A percentile compares a stretch with the other conserved stretches of the same genome.
Conservation (phyloP, 2,888 invertebrate species). For the Oligia latruncula region DNA sequence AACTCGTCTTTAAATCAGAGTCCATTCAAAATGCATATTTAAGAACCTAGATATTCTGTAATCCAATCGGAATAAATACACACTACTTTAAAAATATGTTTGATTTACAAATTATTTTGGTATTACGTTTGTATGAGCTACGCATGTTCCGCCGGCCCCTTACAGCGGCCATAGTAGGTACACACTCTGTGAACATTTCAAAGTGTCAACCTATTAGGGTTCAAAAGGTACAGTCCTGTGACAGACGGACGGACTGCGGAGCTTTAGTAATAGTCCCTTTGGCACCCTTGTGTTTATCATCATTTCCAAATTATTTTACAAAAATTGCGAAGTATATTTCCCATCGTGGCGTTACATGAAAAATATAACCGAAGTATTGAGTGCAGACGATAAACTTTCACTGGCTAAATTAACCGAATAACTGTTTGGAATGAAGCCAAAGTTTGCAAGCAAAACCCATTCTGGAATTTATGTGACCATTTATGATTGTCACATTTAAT, state of each 20-base stretch:
- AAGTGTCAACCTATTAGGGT: neutral
- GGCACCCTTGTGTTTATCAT: neutral
- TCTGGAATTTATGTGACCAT: slow-evolving; percentile 43
- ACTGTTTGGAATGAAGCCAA: slow-evolving; percentile 70
- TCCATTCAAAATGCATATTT: no score
- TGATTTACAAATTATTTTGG: no score
- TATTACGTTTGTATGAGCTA: no score
- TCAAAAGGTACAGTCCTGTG: neutral
- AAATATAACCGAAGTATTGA: slow-evolving; percentile 62
- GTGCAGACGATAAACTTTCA: slow-evolving; percentile 61
- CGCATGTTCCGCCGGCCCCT: no score
- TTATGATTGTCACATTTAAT: slow-evolving; percentile 28
- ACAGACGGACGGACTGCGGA: neutral
- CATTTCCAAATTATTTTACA: neutral
- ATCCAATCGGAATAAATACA: no score
- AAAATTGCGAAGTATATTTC: slow-evolving; percentile 37
- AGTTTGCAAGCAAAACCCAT: slow-evolving; percentile 49
- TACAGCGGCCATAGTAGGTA: neutral
- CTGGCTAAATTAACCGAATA: slow-evolving; percentile 61
- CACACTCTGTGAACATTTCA: neutral
- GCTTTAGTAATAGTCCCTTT: neutral
- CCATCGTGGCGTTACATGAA: slow-evolving; percentile 38
- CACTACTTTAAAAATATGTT: no score
- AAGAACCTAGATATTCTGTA: no score
- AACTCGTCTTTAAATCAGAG: no score